phyloP scores from a whole-genome alignment of 1,140 invertebrate species.

The Aphelinus certus region DNA sequence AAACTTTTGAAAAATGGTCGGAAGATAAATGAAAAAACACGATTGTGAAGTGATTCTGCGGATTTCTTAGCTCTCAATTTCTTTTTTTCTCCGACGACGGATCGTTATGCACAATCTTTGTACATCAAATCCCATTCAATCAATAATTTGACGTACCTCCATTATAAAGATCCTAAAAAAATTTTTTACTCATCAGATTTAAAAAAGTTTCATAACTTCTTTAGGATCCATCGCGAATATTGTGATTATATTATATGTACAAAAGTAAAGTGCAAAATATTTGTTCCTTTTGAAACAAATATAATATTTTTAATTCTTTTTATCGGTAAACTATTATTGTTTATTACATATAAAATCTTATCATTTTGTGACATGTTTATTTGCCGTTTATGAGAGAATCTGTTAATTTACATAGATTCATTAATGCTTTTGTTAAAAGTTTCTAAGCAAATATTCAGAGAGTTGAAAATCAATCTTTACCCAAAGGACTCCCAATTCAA shows the following conservation, averaged over 20 bases:
- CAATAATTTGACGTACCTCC: constrained; percentile 1
- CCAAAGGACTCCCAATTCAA: background rate
- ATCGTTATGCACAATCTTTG: constrained; percentile 25
- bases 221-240: constrained; percentile 25
- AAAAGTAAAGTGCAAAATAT: constrained; percentile 36
- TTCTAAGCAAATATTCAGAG: too few species aligned
- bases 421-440: too few species aligned
- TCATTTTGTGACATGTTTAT: constrained; percentile 19
- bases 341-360: constrained; percentile 31
- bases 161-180: background rate
- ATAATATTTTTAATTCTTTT: constrained; percentile 2
- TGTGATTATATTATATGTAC: constrained; percentile 21
- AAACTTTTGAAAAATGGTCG: background rate
- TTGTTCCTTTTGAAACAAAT: constrained; percentile 15
- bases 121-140: constrained; percentile 25
- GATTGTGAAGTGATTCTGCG: constrained; percentile 21
- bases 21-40: background rate
- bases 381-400: too few species aligned
- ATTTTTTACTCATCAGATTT: constrained; percentile 14
- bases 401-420: too few species aligned
- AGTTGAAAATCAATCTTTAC: too few species aligned
- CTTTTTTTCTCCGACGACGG: constrained; percentile 9
- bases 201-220: constrained; percentile 12
- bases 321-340: background rate
- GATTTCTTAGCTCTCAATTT: background rate